phyloP scores from a whole-genome alignment of 2,113 vertebrate species.

The Gambusia affinis region DNA sequence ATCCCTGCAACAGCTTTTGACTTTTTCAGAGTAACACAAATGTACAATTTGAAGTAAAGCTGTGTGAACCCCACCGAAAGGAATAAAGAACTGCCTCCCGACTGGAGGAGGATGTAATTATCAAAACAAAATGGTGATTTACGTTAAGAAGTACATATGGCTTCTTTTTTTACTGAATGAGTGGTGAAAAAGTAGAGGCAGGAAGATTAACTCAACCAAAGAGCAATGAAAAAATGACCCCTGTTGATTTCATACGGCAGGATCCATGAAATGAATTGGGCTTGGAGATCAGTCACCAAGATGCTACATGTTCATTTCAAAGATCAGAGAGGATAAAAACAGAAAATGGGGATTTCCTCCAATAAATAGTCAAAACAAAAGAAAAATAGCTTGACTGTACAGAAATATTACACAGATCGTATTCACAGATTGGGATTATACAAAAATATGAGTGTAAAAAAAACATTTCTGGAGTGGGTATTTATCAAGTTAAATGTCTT shows the following conservation, averaged over 20 bases:
- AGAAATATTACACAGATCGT: conserved; percentile 44
- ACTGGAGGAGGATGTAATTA: background rate
- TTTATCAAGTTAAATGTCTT: conserved; percentile 8
- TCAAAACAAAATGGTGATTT: background rate
- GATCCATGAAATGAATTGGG: conserved; percentile 30
- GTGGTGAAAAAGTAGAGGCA: conserved; percentile 4
- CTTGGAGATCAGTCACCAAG: background rate
- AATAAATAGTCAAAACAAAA: conserved; percentile 64
- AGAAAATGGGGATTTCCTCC: conserved; percentile 22
- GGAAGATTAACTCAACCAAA: conserved; percentile 3
- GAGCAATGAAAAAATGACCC: background rate
- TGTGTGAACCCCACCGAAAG: background rate
- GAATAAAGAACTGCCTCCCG: background rate
- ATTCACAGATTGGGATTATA: conserved; percentile 46
- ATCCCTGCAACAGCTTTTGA: conserved; percentile 6
- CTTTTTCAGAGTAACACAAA: conserved; percentile 7
- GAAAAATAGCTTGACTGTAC: conserved; percentile 50
- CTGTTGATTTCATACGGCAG: background rate
- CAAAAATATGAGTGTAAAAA: conserved; percentile 45
- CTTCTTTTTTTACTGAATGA: background rate
- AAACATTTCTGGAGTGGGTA: conserved; percentile 1
- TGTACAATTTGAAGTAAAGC: conserved; percentile 11
- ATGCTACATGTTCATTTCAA: conserved; percentile 7
- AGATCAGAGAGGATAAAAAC: background rate
- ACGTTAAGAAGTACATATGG: background rate